Evolutionary conservation across 2,113 vertebrate species (phyloP).

Genomic region (Mustelus asterias): DNA sequence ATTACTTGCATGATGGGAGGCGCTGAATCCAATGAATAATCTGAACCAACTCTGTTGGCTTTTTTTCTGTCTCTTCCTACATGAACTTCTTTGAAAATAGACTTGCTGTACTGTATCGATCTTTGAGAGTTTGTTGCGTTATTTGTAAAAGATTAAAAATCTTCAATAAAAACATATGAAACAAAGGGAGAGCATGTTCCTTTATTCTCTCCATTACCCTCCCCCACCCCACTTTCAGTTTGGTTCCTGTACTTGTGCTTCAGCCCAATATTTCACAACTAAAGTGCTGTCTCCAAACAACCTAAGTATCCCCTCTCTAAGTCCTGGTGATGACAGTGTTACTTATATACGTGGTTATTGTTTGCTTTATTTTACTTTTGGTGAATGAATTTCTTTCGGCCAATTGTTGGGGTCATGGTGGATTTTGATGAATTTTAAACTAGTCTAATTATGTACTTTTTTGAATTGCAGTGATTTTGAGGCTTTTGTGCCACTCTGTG

Average conservation of each 20-base stretch:
- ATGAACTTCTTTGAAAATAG: no score
- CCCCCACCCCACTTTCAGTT: background rate
- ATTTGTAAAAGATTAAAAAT: no score
- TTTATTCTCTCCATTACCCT: background rate
- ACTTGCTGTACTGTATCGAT: no score
- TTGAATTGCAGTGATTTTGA: conserved; percentile 5
- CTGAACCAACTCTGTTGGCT: no score
- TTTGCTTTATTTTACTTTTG: background rate
- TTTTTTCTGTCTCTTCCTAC: no score
- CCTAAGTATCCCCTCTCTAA: background rate
- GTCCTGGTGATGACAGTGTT: background rate
- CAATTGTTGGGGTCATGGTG: background rate
- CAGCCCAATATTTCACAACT: background rate
- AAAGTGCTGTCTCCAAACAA: background rate
- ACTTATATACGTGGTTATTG: background rate
- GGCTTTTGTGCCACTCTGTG: background rate
- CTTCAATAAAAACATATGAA: background rate
- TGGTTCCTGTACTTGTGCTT: background rate
- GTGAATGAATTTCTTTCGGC: background rate
- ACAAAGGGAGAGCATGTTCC: background rate
- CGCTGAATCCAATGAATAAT: no score
- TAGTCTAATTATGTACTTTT: background rate
- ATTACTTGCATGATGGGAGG: no score
- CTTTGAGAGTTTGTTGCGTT: no score
- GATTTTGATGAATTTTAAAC: background rate